These are phyloP conservation scores for Bambusicola thoracicus DNA, from an alignment of 2,113 vertebrate genomes.

Conservation along the genomic window DNA sequence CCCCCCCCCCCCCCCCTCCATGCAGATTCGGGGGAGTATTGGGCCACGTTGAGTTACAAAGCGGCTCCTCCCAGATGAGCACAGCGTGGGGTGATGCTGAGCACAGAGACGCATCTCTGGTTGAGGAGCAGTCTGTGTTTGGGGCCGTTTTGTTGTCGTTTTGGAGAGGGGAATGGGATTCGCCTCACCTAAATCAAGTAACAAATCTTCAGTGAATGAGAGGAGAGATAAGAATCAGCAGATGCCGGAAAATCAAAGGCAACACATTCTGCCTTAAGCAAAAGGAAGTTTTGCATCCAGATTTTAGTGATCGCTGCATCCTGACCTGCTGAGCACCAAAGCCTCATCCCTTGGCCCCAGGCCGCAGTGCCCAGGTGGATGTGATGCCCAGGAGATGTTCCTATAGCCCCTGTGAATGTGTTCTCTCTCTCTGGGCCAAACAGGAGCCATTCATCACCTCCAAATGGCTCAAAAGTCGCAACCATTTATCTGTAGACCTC, in stretches of 20 bases:
- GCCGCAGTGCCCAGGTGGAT: not conserved
- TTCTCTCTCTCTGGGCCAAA: rapidly evolving
- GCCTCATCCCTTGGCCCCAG: not conserved
- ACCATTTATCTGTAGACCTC: not conserved
- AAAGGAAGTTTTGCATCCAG: not conserved
- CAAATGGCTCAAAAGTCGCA: not conserved
- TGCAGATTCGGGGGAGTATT: not conserved
- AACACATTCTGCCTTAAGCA: not conserved
- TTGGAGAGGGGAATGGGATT: not conserved
- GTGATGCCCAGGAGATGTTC: no score
- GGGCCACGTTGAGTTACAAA: not conserved
- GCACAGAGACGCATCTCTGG: not conserved
- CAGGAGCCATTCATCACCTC: not conserved
- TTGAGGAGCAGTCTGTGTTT: rapidly evolving
- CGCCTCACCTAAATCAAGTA: not conserved
- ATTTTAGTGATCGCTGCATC: rapidly evolving
- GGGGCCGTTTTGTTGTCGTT: not conserved
- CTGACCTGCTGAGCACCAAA: not conserved
- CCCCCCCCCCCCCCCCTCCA: no score
- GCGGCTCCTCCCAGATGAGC: not conserved
- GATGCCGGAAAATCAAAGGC: not conserved
- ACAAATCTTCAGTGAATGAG: not conserved
- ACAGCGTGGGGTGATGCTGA: not conserved
- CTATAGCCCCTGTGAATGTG: not conserved
- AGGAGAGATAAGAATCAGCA: rapidly evolving